These are phyloP conservation scores for Smittia aterrima DNA, from an alignment of 2,888 invertebrate genomes.

Conservation along the genomic window DNA sequence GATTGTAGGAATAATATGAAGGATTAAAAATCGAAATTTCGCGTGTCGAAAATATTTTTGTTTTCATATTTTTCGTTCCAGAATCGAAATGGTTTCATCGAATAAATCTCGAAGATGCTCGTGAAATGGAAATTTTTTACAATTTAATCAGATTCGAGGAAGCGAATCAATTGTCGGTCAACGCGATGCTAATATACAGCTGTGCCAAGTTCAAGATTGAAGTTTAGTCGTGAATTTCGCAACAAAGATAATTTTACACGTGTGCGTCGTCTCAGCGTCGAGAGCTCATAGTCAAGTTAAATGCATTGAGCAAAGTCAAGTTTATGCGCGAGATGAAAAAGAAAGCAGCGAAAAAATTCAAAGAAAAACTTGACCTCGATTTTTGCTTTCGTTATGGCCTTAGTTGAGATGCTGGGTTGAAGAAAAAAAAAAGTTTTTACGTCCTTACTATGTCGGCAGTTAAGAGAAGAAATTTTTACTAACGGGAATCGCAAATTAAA, in stretches of 20 bases:
- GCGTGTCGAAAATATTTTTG: no score
- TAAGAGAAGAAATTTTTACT: no score
- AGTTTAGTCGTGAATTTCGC: not conserved
- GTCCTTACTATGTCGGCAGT: not conserved
- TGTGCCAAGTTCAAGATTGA: not conserved
- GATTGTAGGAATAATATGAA: no score
- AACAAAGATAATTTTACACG: not conserved
- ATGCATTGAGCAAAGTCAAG: not conserved
- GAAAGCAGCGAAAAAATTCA: not conserved
- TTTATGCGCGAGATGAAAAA: not conserved
- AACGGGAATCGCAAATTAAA: not conserved
- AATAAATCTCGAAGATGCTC: no score
- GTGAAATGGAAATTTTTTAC: no score
- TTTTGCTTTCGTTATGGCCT: slow-evolving; percentile 19
- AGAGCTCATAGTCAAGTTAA: not conserved
- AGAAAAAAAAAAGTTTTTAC: not conserved
- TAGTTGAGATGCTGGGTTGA: not conserved
- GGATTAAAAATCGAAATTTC: no score
- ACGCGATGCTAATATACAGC: no score
- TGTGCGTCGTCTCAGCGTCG: not conserved
- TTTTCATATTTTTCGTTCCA: no score
- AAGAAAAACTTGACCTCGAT: slow-evolving; percentile 13
- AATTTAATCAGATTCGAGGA: no score
- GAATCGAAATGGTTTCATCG: no score
- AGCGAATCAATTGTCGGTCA: no score